These are phyloP conservation scores for Simalia tracyae DNA, from an alignment of 2,797 vertebrate species.

Conservation along the genomic window DNA sequence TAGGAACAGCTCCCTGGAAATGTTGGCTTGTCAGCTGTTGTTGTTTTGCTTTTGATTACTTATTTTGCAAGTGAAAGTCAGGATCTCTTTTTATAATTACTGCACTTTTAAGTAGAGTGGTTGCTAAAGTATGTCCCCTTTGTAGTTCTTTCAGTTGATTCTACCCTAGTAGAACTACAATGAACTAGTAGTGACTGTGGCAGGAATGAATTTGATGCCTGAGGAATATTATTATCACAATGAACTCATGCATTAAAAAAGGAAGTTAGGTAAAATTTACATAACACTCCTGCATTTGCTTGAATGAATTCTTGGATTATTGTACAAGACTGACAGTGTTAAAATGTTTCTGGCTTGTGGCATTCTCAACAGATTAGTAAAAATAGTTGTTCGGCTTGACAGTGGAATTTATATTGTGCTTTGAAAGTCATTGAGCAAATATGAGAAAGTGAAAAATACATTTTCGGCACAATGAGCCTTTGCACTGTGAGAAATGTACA, in stretches of 20 bases:
- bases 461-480: slow-evolving; percentile 44
- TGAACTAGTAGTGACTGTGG: slow-evolving; percentile 48
- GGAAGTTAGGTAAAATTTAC: slow-evolving; percentile 68
- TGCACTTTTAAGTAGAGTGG: slow-evolving; percentile 39
- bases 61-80: slow-evolving; percentile 10
- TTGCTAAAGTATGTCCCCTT: slow-evolving; percentile 49
- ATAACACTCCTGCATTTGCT: slow-evolving; percentile 59
- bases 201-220: slow-evolving; percentile 58
- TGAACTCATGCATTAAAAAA: slow-evolving; percentile 57
- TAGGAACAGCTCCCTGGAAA: not conserved
- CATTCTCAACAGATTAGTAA: slow-evolving; percentile 68
- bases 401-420: slow-evolving; percentile 65
- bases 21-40: slow-evolving; percentile 19
- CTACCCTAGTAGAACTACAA: slow-evolving; percentile 23
- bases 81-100: slow-evolving; percentile 12
- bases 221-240: slow-evolving; percentile 62
- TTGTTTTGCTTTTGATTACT: slow-evolving; percentile 29
- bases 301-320: slow-evolving; percentile 63
- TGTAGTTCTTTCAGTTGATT: slow-evolving; percentile 44
- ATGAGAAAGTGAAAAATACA: slow-evolving; percentile 68
- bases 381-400: slow-evolving; percentile 69
- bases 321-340: slow-evolving; percentile 55
- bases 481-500: slow-evolving; percentile 57
- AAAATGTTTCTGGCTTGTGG: slow-evolving; percentile 61
- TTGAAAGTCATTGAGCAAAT: slow-evolving; percentile 70